A percentile compares a stretch with the other conserved stretches of the same genome.
phyloP scores from a whole-genome alignment of 2,113 vertebrate species.

The Rattus rattus region DNA sequence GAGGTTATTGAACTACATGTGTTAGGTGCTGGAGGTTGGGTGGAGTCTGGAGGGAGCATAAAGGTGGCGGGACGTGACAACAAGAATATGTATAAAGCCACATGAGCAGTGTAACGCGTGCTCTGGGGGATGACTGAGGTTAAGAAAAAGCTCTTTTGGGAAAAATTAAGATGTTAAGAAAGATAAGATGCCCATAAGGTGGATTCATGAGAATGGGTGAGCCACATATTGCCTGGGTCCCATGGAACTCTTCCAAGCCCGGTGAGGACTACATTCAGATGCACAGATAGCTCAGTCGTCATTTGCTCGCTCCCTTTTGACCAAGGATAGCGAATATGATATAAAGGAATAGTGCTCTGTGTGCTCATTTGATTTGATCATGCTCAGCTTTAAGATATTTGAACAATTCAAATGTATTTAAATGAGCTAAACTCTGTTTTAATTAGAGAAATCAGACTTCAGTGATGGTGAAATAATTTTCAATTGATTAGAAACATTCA shows the following conservation, averaged over 20 bases:
- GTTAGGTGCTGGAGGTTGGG: not conserved
- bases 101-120: too few species aligned
- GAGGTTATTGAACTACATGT: not conserved
- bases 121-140: not conserved
- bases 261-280: not conserved
- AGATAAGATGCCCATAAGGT: not conserved
- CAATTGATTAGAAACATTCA: not conserved
- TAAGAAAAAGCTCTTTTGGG: not conserved
- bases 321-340: not conserved
- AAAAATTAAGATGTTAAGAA: not conserved
- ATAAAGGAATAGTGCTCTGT: not conserved
- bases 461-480: not conserved
- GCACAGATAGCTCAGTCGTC: not conserved
- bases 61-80: not conserved
- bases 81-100: too few species aligned
- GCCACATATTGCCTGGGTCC: fast-evolving
- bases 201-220: not conserved
- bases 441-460: not conserved
- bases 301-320: not conserved
- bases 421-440: not conserved
- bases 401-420: not conserved
- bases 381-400: not conserved
- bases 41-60: not conserved
- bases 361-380: not conserved
- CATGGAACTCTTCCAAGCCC: not conserved